phyloP scores from a whole-genome alignment of 2,888 invertebrate species.

The Gandaritis pyraliata region DNA sequence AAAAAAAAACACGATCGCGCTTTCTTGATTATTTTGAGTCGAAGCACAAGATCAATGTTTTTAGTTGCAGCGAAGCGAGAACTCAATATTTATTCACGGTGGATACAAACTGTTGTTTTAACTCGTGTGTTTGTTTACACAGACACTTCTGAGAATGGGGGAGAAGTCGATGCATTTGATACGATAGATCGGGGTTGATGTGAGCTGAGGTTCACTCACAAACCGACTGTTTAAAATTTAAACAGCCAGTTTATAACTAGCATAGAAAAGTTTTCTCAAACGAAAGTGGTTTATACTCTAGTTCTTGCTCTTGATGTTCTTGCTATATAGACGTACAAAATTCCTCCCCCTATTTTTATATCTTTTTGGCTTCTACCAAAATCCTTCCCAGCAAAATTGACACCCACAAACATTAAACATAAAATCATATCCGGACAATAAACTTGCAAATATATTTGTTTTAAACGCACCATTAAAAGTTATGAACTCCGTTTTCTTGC shows the following conservation, averaged over 20 bases:
- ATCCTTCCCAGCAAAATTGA: slow-evolving; percentile 32
- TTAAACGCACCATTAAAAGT: slow-evolving; percentile 69
- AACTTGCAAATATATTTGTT: slow-evolving; percentile 67
- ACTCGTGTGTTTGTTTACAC: slow-evolving; percentile 34
- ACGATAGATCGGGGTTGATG: slow-evolving; percentile 3
- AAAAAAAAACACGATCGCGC: no score
- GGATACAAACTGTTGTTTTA: slow-evolving; percentile 34
- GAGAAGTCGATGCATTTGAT: slow-evolving; percentile 21
- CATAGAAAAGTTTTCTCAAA: no score
- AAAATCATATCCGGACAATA: slow-evolving; percentile 62
- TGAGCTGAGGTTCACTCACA: background rate
- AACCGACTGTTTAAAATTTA: background rate
- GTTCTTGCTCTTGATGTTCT: no score
- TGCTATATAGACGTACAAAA: no score
- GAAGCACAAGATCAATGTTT: slow-evolving; percentile 10
- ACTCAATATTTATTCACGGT: slow-evolving; percentile 44
- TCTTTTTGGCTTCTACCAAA: background rate
- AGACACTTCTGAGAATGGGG: slow-evolving; percentile 28
- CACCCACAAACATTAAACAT: slow-evolving; percentile 49
- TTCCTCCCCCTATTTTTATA: background rate
- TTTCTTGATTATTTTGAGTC: background rate
- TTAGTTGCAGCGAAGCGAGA: slow-evolving; percentile 32
- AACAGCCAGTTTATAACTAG: no score
- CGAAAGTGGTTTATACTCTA: no score
- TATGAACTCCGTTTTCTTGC: slow-evolving; percentile 64